phyloP scores from a whole-genome alignment of 2,113 vertebrate genomes.

The Scortum barcoo region DNA sequence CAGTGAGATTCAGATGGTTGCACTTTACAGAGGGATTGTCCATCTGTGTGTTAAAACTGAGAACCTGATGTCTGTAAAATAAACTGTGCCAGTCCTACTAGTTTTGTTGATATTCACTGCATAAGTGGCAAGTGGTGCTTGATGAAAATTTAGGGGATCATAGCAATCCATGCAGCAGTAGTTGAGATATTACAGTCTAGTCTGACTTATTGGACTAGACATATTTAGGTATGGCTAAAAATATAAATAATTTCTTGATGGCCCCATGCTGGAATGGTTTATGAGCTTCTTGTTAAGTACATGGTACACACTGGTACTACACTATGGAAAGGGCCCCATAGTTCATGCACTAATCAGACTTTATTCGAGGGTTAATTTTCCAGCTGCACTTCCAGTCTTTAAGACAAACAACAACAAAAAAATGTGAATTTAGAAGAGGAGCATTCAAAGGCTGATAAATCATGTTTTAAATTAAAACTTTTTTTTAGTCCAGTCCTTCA shows the following conservation, averaged over 20 bases:
- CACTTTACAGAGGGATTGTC: too few species aligned
- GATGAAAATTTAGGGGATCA: too few species aligned
- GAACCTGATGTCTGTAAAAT: too few species aligned
- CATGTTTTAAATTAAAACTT: neutral
- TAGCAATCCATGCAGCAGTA: neutral
- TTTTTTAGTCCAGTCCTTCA: neutral
- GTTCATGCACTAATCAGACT: constrained; percentile 8
- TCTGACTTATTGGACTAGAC: neutral
- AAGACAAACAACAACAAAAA: too few species aligned
- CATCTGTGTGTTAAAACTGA: too few species aligned
- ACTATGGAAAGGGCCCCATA: neutral
- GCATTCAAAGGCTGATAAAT: neutral
- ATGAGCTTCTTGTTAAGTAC: neutral
- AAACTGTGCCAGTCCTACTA: too few species aligned
- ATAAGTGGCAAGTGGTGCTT: neutral
- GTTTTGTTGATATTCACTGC: too few species aligned
- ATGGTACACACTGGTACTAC: neutral
- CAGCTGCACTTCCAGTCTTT: neutral
- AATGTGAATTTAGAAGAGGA: neutral
- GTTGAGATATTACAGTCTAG: neutral
- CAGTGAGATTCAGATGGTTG: too few species aligned
- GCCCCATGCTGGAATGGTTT: too few species aligned
- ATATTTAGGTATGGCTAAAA: too few species aligned
- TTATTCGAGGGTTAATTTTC: neutral
- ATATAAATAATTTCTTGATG: too few species aligned